These are phyloP conservation scores for Dendrocincla fuliginosa DNA, from an alignment of 2,797 vertebrate genomes.

Conservation along the genomic window DNA sequence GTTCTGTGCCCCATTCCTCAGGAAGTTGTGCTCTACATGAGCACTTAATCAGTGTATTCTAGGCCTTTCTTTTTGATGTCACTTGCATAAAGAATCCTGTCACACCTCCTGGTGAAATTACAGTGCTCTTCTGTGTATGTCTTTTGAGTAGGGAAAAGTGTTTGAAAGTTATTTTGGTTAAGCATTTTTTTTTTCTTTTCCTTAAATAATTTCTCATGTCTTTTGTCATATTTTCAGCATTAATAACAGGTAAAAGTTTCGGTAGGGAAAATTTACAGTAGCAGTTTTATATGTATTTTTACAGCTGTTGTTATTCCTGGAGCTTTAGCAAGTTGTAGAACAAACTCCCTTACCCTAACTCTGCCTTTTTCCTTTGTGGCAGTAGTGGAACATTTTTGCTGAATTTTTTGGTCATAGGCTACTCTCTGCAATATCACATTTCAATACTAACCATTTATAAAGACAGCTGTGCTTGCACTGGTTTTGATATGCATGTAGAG, in stretches of 20 bases:
- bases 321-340: neutral
- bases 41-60: neutral
- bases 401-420: neutral
- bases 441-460: neutral
- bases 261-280: neutral
- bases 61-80: neutral
- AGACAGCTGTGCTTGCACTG: neutral
- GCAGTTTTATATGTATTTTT: neutral
- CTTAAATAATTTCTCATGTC: neutral
- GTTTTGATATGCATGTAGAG: neutral
- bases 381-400: neutral
- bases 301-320: neutral
- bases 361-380: neutral
- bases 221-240: neutral
- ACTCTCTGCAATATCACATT: neutral
- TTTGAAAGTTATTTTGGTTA: neutral
- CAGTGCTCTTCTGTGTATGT: neutral
- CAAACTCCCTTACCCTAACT: neutral
- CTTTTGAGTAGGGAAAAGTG: neutral
- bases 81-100: neutral
- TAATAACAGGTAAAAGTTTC: neutral
- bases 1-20: neutral
- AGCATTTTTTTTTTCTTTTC: neutral
- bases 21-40: neutral
- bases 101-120: neutral